These are phyloP conservation scores for Olivierus martensii DNA, from an alignment of 1,140 invertebrate genomes.

Conservation along the genomic window DNA sequence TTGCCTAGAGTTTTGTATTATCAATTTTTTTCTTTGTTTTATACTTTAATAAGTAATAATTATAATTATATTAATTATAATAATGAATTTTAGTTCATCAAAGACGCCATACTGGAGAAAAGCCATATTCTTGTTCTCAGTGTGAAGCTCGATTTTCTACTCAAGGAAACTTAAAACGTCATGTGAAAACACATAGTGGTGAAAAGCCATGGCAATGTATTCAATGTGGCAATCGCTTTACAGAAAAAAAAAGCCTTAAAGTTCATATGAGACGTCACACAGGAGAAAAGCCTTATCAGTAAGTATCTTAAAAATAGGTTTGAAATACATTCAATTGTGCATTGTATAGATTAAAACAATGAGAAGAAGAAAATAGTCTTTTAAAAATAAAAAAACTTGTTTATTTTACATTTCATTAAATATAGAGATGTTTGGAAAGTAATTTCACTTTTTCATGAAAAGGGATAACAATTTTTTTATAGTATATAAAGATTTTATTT, in stretches of 20 bases:
- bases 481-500: no score
- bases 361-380: background rate
- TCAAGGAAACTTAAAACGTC: conserved; percentile 49
- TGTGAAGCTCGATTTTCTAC: conserved; percentile 23
- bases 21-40: background rate
- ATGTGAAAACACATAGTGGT: conserved; percentile 52
- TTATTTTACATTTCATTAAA: background rate
- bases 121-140: conserved; percentile 54
- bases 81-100: conserved; percentile 63
- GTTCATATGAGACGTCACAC: conserved; percentile 32
- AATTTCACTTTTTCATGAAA: no score
- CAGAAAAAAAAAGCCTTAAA: conserved; percentile 33
- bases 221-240: conserved; percentile 23
- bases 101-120: conserved; percentile 93
- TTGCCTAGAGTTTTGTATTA: no score
- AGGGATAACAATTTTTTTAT: no score
- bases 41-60: background rate
- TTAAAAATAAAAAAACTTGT: background rate
- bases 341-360: background rate
- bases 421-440: no score
- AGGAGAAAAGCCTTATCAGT: conserved; percentile 32
- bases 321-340: background rate
- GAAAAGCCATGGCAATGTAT: conserved; percentile 26
- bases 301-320: conserved; percentile 6
- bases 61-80: background rate